Evolutionary conservation across 2,797 vertebrate species (phyloP).

Genomic region (Pyrrhura leucotis): DNA sequence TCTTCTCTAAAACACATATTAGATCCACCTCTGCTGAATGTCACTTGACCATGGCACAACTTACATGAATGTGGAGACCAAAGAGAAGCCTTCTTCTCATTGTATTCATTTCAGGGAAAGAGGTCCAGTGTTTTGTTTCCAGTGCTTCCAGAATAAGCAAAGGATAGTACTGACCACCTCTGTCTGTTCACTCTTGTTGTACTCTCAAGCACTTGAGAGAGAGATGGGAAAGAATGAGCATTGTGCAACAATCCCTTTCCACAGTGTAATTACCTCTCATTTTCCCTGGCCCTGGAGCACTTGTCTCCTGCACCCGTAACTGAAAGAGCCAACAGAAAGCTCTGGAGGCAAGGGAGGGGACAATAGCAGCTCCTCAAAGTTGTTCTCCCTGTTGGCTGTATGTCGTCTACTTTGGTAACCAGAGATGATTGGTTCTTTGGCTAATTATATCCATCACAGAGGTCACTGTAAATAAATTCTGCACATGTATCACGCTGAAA

Average conservation of each 20-base stretch:
- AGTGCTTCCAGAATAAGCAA: not conserved
- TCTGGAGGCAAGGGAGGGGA: slow-evolving; percentile 36
- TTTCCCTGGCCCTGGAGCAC: slow-evolving; percentile 6
- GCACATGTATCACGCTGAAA: not conserved
- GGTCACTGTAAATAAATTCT: not conserved
- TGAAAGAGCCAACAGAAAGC: slow-evolving; percentile 33
- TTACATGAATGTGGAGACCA: not conserved
- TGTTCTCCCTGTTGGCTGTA: slow-evolving; percentile 3
- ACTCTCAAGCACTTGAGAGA: not conserved
- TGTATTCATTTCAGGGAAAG: not conserved
- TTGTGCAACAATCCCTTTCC: not conserved
- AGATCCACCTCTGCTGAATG: not conserved
- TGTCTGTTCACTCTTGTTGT: not conserved
- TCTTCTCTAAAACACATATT: not conserved
- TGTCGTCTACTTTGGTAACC: not conserved
- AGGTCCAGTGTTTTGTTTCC: not conserved
- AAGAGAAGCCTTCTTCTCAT: not conserved
- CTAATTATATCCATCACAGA: not conserved
- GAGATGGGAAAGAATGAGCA: not conserved
- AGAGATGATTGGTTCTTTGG: not conserved
- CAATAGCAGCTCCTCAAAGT: not conserved
- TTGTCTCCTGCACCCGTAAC: not conserved
- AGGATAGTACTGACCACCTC: not conserved
- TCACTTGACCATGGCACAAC: not conserved
- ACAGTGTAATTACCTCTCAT: slow-evolving; percentile 16